These are phyloP conservation scores for Picathartes gymnocephalus DNA, from an alignment of 2,113 vertebrate genomes.

Conservation along the genomic window DNA sequence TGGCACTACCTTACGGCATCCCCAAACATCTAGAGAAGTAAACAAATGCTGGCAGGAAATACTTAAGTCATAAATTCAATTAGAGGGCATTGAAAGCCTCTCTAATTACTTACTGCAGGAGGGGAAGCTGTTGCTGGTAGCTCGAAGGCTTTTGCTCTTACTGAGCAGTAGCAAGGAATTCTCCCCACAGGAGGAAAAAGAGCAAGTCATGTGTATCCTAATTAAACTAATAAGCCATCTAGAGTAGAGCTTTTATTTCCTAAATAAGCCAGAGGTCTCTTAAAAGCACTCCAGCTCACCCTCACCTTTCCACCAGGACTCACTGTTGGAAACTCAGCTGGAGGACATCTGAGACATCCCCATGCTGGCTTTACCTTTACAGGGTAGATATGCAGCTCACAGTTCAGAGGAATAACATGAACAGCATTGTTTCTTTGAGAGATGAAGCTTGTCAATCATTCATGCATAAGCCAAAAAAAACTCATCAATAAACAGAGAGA, in stretches of 20 bases:
- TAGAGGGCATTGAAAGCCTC: background rate
- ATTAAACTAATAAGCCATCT: background rate
- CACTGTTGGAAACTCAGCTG: background rate
- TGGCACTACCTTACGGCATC: background rate
- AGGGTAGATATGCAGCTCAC: background rate
- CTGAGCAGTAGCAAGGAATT: background rate
- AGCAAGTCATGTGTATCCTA: background rate
- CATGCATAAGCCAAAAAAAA: background rate
- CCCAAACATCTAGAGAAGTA: background rate
- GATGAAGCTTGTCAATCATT: background rate
- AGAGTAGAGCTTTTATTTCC: background rate
- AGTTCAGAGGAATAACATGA: background rate
- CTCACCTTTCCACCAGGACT: background rate
- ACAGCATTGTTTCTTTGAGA: background rate
- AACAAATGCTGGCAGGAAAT: conserved; percentile 4
- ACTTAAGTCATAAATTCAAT: conserved; percentile 19
- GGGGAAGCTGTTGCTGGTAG: background rate
- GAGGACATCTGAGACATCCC: background rate
- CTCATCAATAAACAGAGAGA: background rate
- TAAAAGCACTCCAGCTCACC: background rate
- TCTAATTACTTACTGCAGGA: conserved; percentile 12
- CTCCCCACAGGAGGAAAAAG: background rate
- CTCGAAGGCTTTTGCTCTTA: background rate
- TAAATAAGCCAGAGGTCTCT: background rate
- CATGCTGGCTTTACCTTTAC: background rate